Percentiles rank a stretch among this genome's conserved stretches.
These are phyloP conservation scores for Aphaenogaster ashmeadi DNA, from an alignment of 1,140 invertebrate species.

Conservation along the genomic window DNA sequence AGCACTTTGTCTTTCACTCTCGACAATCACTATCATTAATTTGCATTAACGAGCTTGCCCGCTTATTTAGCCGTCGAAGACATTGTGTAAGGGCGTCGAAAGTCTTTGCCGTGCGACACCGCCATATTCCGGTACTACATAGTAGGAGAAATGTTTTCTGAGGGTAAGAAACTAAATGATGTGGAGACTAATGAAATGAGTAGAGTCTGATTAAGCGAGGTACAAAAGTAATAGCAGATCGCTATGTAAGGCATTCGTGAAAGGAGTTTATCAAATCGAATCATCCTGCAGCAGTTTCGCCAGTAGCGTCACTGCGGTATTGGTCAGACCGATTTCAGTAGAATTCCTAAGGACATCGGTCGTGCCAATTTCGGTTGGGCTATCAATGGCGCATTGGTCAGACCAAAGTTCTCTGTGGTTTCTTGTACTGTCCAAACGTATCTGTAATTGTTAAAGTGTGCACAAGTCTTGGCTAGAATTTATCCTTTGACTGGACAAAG, in stretches of 20 bases:
- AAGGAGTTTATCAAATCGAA: slow-evolving; percentile 6
- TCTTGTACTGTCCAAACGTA: neutral
- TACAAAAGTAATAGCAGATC: neutral
- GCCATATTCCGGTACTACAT: neutral
- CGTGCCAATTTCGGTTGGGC: neutral
- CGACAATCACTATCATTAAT: slow-evolving; percentile 10
- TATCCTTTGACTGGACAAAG: neutral
- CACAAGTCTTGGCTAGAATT: neutral
- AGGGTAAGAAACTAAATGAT: neutral
- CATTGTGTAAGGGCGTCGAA: neutral
- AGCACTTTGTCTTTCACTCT: neutral
- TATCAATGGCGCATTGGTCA: neutral
- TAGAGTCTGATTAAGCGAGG: neutral
- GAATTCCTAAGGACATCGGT: slow-evolving; percentile 33
- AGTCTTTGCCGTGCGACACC: neutral
- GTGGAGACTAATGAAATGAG: slow-evolving; percentile 12
- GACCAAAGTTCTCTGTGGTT: slow-evolving; percentile 18
- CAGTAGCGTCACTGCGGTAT: slow-evolving; percentile 10
- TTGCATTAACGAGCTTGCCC: slow-evolving; percentile 16
- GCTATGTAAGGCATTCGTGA: neutral
- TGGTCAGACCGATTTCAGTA: slow-evolving; percentile 33
- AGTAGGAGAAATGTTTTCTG: neutral
- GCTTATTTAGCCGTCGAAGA: neutral
- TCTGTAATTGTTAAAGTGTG: neutral
- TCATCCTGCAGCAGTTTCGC: neutral